phyloP scores from a whole-genome alignment of 2,888 invertebrate species.

The Amblyteles armatorius region DNA sequence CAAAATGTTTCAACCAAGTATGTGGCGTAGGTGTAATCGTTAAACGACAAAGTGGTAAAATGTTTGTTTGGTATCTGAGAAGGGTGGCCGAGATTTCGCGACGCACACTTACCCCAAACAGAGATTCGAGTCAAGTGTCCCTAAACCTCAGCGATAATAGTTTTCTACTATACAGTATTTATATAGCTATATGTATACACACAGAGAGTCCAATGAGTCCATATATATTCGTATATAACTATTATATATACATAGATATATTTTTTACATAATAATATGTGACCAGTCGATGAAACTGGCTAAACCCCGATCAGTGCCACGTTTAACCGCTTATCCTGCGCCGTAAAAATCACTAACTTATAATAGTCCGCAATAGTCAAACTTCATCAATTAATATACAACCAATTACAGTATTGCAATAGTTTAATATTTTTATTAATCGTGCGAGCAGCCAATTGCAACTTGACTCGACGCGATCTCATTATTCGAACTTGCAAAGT shows the following conservation, averaged over 20 bases:
- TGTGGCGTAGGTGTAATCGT: slow-evolving; percentile 57
- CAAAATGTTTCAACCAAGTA: slow-evolving; percentile 58
- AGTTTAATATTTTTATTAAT: slow-evolving; percentile 77
- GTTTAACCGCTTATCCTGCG: slow-evolving; percentile 45
- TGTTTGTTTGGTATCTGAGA: neutral
- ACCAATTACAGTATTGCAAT: slow-evolving; percentile 84
- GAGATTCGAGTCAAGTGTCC: slow-evolving; percentile 63
- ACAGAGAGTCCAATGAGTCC: slow-evolving; percentile 58
- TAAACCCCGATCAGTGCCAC: slow-evolving; percentile 31
- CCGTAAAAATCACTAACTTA: slow-evolving; percentile 46
- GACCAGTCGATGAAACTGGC: slow-evolving; percentile 53
- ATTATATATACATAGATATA: slow-evolving; percentile 49
- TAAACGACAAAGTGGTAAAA: slow-evolving; percentile 30
- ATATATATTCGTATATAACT: slow-evolving; percentile 49
- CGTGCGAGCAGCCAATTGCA: slow-evolving; percentile 70
- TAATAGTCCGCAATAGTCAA: slow-evolving; percentile 84
- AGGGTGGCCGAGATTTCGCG: slow-evolving; percentile 42
- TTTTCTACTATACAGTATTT: slow-evolving; percentile 82
- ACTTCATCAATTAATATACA: slow-evolving; percentile 76
- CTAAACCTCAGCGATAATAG: slow-evolving; percentile 75
- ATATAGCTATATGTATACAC: slow-evolving; percentile 81
- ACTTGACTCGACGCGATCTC: slow-evolving; percentile 25
- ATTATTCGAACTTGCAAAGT: neutral
- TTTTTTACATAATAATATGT: slow-evolving; percentile 62
- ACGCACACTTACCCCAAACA: slow-evolving; percentile 54